phyloP scores from a whole-genome alignment of 1,140 invertebrate species.

The Periplaneta americana region DNA sequence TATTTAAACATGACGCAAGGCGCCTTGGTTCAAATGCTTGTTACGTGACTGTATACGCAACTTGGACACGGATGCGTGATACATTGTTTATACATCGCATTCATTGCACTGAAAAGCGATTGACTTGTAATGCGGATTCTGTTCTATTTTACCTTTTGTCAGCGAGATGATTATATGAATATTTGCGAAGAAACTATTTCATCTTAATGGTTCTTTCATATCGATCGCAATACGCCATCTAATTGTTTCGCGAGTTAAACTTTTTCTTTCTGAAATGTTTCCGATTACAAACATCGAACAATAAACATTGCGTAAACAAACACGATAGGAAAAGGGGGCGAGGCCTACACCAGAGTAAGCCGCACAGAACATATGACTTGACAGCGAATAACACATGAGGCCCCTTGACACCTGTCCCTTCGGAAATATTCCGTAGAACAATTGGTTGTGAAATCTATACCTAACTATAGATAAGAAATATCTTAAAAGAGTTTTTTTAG shows the following conservation, averaged over 20 bases:
- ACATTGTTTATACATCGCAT: not conserved
- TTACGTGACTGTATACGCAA: not conserved
- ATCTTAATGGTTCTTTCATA: too few relatives aligned
- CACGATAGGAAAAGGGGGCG: not conserved
- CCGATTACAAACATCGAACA: not conserved
- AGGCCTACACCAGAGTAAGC: not conserved
- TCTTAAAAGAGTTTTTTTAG: too few relatives aligned
- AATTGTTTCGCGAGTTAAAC: too few relatives aligned
- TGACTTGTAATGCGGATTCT: too few relatives aligned
- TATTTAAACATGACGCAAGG: not conserved
- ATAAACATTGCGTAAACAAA: not conserved
- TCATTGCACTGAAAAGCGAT: not conserved
- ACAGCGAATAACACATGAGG: not conserved
- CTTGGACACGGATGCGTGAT: not conserved
- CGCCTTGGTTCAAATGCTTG: not conserved
- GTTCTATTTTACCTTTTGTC: too few relatives aligned
- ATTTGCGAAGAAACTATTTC: too few relatives aligned
- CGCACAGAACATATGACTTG: too few relatives aligned
- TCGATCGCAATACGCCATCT: not conserved
- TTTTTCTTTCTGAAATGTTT: too few relatives aligned
- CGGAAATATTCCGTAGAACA: too few relatives aligned
- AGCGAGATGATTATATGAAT: too few relatives aligned
- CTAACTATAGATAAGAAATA: too few relatives aligned
- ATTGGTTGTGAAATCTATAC: too few relatives aligned
- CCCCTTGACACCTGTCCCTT: not conserved